Evolutionary conservation across 2,888 invertebrate species (phyloP), one percentile per base, ranked within the genome.

Genomic region (Thysanoteuthis rhombus): DNA sequence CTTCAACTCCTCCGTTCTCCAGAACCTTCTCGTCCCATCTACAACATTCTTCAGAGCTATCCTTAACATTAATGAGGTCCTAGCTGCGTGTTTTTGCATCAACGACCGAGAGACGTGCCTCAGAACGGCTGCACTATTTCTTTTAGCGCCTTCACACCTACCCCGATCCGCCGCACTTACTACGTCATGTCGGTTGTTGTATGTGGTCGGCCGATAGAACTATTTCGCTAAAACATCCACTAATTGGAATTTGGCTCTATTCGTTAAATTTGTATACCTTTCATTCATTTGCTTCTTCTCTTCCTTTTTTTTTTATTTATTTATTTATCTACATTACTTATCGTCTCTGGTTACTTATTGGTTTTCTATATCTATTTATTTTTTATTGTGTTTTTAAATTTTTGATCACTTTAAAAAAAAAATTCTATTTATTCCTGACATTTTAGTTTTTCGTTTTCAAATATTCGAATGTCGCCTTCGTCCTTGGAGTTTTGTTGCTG

Each of bases 81-180:
- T n/a, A 75, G n/a, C 75, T 75, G 75, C 75, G 75, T 75, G 75
- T 75, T 75, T 75, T 75, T 75, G n/a, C n/a, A 75, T n/a, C 75
- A 75, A 75, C 75, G 75, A n/a, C n/a, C 75, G n/a, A 75, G 16
- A 75, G n/a, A 75, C 75, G 75, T 75, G 75, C 75, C n/a, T n/a
- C 75, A n/a, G 16, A 25, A 75, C n/a, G n/a, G 75, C 12, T 16
- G 75, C 12, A 75, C 75, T 75, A 75, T 75, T 75, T 75, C 75
- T 75, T 75, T 75, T 75, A 75, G n/a, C 75, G n/a, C 75, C 75
- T 75, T n/a, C 75, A 75, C 75, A n/a, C 75, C 52, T 52, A 52
- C 52, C 75, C 75, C n/a, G 8, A 4, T n/a, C n/a, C n/a, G 16
- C n/a, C 6, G 4, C n/a, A 16, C 75, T n/a, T 12, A n/a, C 75